Percentiles rank a stretch among this genome's conserved stretches.
Conservation (phyloP, 2,113 vertebrate genomes). For the Bufo gargarizans region DNA sequence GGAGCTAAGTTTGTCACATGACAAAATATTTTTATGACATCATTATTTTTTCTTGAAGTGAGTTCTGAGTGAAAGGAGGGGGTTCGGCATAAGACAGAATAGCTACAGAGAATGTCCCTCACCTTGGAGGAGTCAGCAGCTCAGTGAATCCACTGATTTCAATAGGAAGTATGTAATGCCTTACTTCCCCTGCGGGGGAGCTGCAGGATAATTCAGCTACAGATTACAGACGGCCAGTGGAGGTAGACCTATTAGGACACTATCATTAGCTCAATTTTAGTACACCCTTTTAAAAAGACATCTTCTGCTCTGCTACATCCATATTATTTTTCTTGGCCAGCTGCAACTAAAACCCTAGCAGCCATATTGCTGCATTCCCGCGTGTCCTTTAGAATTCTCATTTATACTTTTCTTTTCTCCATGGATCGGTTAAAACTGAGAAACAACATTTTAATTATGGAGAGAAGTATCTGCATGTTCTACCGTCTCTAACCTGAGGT, state of each 20-base stretch:
- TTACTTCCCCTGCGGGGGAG: not conserved
- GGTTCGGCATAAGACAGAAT: too few species aligned
- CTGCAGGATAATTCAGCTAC: not conserved
- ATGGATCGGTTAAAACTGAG: not conserved
- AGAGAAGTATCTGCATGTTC: not conserved
- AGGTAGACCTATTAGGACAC: too few species aligned
- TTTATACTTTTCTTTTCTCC: not conserved
- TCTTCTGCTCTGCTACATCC: not conserved
- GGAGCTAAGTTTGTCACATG: too few species aligned
- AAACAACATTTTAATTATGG: not conserved
- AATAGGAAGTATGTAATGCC: not conserved
- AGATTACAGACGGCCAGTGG: not conserved
- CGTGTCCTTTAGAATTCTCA: not conserved
- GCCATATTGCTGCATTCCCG: not conserved
- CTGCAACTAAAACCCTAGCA: not conserved
- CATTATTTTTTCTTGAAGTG: too few species aligned
- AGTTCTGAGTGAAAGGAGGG: too few species aligned
- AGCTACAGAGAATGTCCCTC: too few species aligned
- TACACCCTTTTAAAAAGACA: not conserved
- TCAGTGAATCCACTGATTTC: not conserved
- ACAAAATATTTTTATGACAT: too few species aligned
- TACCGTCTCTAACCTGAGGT: constrained; percentile 14
- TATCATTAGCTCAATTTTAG: too few species aligned
- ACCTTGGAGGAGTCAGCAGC: too few species aligned
- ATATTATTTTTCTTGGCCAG: too few species aligned